phyloP scores from a whole-genome alignment of 2,888 invertebrate genomes.

The Stenolophus ochropezus region DNA sequence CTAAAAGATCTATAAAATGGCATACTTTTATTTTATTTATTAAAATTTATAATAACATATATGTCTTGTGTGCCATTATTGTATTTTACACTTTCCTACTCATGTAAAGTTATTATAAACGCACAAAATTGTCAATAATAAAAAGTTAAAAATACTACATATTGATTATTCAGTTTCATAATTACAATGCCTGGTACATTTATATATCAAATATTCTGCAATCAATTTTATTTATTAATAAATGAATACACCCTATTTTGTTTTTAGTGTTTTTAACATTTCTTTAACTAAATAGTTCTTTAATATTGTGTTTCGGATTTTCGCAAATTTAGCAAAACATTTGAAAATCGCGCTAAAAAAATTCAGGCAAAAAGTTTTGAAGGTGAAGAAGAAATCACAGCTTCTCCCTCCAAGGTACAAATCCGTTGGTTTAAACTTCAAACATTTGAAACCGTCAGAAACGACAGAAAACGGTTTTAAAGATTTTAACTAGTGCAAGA shows the following conservation, averaged over 20 bases:
- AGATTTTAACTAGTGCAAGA: no score
- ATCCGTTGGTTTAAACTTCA: no score
- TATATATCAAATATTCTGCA: background rate
- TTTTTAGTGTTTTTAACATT: no score
- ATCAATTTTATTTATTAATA: no score
- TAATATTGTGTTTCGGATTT: no score
- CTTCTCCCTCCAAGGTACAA: conserved; percentile 12
- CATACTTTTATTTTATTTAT: conserved; percentile 26
- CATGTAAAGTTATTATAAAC: conserved; percentile 49
- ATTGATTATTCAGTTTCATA: background rate
- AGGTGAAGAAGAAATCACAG: background rate
- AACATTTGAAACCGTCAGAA: conserved; percentile 1
- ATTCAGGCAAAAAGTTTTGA: no score
- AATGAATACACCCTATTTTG: no score
- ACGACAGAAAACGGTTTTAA: conserved; percentile 34
- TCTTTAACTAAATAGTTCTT: no score
- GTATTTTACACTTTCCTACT: conserved; percentile 55
- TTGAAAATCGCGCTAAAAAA: no score
- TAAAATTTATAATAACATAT: conserved; percentile 29
- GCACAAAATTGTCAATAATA: conserved; percentile 46
- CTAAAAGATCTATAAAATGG: conserved; percentile 31
- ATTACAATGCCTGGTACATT: background rate
- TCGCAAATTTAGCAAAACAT: no score
- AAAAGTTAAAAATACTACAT: background rate
- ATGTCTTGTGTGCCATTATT: conserved; percentile 47